A percentile compares a stretch with the other conserved stretches of the same genome.
Conservation (phyloP, 2,797 vertebrate genomes). For the Periparus ater region DNA sequence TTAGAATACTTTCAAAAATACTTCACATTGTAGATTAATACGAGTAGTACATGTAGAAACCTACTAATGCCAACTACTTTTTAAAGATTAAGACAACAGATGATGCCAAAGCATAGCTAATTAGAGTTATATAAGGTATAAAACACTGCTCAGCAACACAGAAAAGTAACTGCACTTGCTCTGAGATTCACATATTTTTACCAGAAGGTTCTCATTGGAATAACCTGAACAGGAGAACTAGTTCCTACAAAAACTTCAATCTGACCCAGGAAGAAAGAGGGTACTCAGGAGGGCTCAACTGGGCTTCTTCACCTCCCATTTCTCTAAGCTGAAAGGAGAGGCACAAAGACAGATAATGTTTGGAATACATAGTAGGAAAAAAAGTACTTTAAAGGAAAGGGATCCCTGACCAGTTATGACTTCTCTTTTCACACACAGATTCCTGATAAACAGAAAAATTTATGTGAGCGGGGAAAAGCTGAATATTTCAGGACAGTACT, state of each 20-base stretch:
- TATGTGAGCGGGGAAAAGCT: background rate
- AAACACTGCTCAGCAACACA: background rate
- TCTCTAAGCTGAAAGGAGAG: background rate
- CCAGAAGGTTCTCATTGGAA: background rate
- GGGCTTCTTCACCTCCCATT: background rate
- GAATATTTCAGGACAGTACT: background rate
- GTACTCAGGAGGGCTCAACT: background rate
- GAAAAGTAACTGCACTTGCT: background rate
- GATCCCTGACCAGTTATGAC: background rate
- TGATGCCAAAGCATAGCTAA: background rate
- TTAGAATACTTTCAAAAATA: background rate
- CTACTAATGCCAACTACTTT: background rate
- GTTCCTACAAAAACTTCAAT: background rate
- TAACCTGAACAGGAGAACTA: background rate
- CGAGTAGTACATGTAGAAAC: background rate
- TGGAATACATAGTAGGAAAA: background rate
- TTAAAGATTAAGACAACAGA: background rate
- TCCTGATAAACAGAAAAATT: background rate
- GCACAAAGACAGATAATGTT: background rate
- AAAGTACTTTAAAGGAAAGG: background rate
- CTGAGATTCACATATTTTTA: background rate
- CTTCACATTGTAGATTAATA: background rate
- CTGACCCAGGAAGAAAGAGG: background rate
- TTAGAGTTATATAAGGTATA: background rate
- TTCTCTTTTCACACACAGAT: background rate